Conservation (phyloP, 2,797 vertebrate genomes). For the Tinamus major region DNA sequence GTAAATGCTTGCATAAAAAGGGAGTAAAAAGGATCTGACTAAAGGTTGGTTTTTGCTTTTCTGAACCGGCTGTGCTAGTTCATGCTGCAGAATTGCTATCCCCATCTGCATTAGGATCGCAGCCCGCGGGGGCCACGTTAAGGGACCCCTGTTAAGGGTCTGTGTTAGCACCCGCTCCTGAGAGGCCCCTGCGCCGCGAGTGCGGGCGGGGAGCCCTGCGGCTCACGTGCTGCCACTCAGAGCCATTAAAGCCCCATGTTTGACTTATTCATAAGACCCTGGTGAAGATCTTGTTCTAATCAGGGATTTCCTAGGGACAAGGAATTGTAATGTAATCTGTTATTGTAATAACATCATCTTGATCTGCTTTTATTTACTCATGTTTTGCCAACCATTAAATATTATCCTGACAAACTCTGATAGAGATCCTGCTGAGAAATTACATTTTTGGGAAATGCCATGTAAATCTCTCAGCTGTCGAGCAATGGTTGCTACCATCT, state of each 20-base stretch:
- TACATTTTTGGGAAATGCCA: neutral
- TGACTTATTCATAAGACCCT: conserved; percentile 58
- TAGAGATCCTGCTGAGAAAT: conserved; percentile 38
- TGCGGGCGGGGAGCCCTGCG: neutral
- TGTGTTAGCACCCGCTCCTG: neutral
- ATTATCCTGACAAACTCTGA: conserved; percentile 30
- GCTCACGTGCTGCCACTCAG: rapidly evolving
- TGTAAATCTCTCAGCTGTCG: neutral
- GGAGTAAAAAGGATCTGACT: neutral
- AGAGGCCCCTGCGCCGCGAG: conserved; percentile 8
- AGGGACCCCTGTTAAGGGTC: no score
- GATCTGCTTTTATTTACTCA: conserved; percentile 67
- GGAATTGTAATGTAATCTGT: conserved; percentile 63
- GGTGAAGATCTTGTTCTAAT: conserved; percentile 47
- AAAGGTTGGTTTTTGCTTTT: neutral
- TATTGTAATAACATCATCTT: conserved; percentile 62
- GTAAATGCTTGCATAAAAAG: neutral
- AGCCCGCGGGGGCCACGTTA: no score
- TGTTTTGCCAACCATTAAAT: conserved; percentile 59
- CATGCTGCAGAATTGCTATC: conserved; percentile 6
- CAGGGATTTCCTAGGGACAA: conserved; percentile 48
- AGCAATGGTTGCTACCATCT: neutral
- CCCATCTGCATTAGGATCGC: neutral
- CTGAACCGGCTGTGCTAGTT: neutral
- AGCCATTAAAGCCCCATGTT: conserved; percentile 43